Conservation (phyloP, 2,797 vertebrate genomes). For the Microctenopoma steveboyesi region DNA sequence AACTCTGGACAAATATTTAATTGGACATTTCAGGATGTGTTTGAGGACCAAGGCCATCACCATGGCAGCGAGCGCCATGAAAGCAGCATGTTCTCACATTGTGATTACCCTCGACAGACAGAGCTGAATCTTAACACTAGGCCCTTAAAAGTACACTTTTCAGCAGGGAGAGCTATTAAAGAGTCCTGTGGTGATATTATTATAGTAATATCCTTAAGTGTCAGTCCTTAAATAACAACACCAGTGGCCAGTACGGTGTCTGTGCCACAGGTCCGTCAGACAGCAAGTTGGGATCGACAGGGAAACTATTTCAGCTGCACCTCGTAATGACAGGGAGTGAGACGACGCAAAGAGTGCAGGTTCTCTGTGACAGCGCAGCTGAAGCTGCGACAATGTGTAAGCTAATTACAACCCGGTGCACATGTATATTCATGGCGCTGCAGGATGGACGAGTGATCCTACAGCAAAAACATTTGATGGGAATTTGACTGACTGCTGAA, state of each 20-base stretch:
- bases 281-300: conserved; percentile 23
- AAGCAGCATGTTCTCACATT: conserved; percentile 21
- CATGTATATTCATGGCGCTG: not conserved
- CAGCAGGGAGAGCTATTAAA: not conserved
- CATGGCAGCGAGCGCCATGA: conserved; percentile 52
- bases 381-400: not conserved
- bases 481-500: not conserved
- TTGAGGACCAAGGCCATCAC: conserved; percentile 41
- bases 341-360: not conserved
- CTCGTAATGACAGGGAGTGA: not conserved
- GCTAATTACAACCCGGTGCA: not conserved
- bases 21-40: conserved; percentile 45
- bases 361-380: not conserved
- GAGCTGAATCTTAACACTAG: conserved; percentile 4
- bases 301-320: conserved; percentile 1
- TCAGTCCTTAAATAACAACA: not conserved
- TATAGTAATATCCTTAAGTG: not conserved
- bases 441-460: not conserved
- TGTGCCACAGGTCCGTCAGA: conserved; percentile 26
- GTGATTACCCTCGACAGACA: not conserved
- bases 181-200: not conserved
- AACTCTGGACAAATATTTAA: conserved; percentile 66
- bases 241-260: not conserved
- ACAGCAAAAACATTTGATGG: not conserved
- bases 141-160: not conserved